Percentiles rank a stretch among this genome's conserved stretches.
Evolutionary conservation across 2,797 vertebrate genomes (phyloP).

Genomic region (Anguilla anguilla): DNA sequence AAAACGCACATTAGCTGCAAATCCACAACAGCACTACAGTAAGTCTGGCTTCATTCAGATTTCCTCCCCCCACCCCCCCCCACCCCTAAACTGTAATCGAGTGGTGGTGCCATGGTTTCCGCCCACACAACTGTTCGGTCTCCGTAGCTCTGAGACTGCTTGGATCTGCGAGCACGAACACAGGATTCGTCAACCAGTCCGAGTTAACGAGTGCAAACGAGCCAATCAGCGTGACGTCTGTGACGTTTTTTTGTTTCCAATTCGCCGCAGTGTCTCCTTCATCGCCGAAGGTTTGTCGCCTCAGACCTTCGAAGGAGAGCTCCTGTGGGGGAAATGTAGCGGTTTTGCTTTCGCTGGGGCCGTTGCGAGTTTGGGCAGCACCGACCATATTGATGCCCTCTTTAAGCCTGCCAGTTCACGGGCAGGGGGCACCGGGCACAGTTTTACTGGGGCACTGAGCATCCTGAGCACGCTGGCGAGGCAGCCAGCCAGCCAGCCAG

Average conservation of each 20-base stretch:
- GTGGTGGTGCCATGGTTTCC: neutral
- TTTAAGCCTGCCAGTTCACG: neutral
- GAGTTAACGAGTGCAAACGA: neutral
- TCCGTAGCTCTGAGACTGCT: neutral
- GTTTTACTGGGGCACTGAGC: constrained; percentile 7
- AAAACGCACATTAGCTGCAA: neutral
- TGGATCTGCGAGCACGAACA: neutral
- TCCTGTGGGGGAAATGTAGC: neutral
- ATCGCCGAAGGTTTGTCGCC: neutral
- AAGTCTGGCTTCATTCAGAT: constrained; percentile 22
- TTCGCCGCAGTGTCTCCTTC: neutral
- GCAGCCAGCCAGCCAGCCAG: neutral
- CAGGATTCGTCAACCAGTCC: neutral
- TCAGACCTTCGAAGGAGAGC: neutral
- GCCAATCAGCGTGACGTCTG: neutral
- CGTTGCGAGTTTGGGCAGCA: neutral
- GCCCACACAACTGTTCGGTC: neutral
- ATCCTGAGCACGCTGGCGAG: neutral
- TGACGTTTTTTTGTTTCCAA: neutral
- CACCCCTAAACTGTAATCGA: neutral
- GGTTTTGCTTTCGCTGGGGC: neutral
- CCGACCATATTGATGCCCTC: neutral
- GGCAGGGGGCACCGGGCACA: neutral
- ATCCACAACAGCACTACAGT: neutral
- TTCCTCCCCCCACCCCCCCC: neutral